Conservation (phyloP, 2,888 invertebrate species). For the Sipha maydis region DNA sequence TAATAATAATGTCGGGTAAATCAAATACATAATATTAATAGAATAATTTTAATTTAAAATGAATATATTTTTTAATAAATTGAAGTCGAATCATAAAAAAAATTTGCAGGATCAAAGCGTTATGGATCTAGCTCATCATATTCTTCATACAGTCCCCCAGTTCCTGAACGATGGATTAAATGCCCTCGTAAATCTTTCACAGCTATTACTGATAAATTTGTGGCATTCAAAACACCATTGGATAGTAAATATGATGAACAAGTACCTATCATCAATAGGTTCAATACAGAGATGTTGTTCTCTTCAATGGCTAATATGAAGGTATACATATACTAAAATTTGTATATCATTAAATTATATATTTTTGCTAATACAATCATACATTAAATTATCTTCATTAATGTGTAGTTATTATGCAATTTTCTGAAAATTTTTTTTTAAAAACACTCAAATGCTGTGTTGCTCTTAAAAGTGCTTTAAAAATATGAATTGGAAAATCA, state of each 20-base stretch:
- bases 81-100: not conserved
- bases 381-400: too few relatives aligned
- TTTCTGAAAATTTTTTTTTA: too few relatives aligned
- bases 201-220: conserved; percentile 83
- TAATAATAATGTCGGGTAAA: conserved; percentile 48
- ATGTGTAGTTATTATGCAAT: too few relatives aligned
- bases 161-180: conserved; percentile 87
- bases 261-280: conserved; percentile 85
- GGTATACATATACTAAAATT: conserved; percentile 64
- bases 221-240: conserved; percentile 95
- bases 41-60: not conserved
- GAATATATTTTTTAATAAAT: not conserved
- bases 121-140: conserved; percentile 52
- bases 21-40: not conserved
- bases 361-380: too few relatives aligned
- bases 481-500: too few relatives aligned
- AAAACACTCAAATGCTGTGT: too few relatives aligned
- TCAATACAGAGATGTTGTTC: conserved; percentile 89
- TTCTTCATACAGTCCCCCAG: conserved; percentile 67
- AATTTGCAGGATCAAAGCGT: conserved; percentile 43
- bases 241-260: conserved; percentile 82
- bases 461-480: too few relatives aligned
- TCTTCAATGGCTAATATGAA: conserved; percentile 80
- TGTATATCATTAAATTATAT: not conserved
- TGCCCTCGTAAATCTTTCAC: conserved; percentile 84